A percentile compares a stretch with the other conserved stretches of the same genome.
phyloP scores from a whole-genome alignment of 2,797 vertebrate species.

The Eulemur albifrons region DNA sequence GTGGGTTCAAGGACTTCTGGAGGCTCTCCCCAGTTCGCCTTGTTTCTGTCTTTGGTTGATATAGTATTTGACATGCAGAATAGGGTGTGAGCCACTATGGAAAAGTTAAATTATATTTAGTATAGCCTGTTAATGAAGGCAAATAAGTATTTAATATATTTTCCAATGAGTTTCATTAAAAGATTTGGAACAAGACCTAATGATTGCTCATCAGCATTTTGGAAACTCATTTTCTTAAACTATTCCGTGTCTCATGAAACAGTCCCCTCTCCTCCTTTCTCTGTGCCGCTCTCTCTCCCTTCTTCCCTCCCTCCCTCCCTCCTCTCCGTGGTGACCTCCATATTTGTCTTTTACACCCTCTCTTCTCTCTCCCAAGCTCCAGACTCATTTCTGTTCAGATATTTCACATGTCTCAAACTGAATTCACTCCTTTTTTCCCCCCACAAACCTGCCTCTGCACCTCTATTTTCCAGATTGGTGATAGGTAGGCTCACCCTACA shows the following conservation, averaged over 20 bases:
- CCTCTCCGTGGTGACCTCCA: not conserved
- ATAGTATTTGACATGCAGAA: not conserved
- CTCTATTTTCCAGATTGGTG: not conserved
- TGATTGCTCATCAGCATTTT: not conserved
- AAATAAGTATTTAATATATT: not conserved
- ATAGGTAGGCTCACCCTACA: not conserved
- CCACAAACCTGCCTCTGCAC: not conserved
- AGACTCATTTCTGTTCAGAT: not conserved
- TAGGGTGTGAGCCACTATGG: not conserved
- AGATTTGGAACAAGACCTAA: not conserved
- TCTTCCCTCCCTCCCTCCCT: not conserved
- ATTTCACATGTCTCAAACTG: not conserved
- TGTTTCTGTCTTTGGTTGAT: not conserved
- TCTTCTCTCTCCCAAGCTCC: not conserved
- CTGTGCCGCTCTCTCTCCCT: not conserved
- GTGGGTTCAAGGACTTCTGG: not conserved
- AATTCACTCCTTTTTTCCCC: not conserved
- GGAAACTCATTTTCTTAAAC: not conserved
- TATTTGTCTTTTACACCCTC: not conserved
- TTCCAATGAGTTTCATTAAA: constrained; percentile 8
- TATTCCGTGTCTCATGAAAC: not conserved
- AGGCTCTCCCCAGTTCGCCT: not conserved
- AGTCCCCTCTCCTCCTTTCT: not conserved
- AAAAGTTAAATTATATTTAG: not conserved
- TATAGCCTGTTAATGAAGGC: not conserved